A percentile compares a stretch with the other conserved stretches of the same genome.
Conservation (phyloP, 2,797 vertebrate genomes). For the Numenius phaeopus region DNA sequence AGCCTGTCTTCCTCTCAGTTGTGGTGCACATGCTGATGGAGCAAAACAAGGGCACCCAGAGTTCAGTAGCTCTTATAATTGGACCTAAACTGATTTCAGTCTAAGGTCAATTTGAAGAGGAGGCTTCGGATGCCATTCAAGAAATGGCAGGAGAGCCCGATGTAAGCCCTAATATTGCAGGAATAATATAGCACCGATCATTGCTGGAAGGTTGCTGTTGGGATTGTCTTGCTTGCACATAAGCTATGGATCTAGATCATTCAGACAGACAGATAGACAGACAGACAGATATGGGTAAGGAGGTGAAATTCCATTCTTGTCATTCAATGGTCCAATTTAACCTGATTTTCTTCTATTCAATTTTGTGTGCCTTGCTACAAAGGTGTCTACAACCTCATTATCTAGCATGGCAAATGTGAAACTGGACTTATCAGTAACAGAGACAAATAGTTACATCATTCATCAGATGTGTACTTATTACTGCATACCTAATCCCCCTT, state of each 20-base stretch:
- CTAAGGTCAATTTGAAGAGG: conserved; percentile 61
- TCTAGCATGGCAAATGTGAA: conserved; percentile 1
- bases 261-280: not conserved
- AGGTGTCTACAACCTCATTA: conserved; percentile 24
- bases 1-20: conserved; percentile 26
- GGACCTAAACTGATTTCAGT: conserved; percentile 41
- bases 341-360: conserved; percentile 17
- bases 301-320: not conserved
- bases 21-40: conserved; percentile 2
- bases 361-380: not conserved
- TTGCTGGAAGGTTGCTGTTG: not conserved
- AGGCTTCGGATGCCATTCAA: conserved; percentile 43
- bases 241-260: not conserved
- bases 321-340: not conserved
- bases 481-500: not conserved
- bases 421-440: not conserved
- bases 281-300: not conserved
- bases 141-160: not conserved
- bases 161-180: not conserved
- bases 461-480: not conserved
- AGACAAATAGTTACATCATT: not conserved
- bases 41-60: conserved; percentile 54
- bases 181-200: not conserved
- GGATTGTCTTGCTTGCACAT: not conserved
- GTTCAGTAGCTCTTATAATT: conserved; percentile 64